phyloP scores from a whole-genome alignment of 2,113 vertebrate genomes.

The Platichthys flesus region DNA sequence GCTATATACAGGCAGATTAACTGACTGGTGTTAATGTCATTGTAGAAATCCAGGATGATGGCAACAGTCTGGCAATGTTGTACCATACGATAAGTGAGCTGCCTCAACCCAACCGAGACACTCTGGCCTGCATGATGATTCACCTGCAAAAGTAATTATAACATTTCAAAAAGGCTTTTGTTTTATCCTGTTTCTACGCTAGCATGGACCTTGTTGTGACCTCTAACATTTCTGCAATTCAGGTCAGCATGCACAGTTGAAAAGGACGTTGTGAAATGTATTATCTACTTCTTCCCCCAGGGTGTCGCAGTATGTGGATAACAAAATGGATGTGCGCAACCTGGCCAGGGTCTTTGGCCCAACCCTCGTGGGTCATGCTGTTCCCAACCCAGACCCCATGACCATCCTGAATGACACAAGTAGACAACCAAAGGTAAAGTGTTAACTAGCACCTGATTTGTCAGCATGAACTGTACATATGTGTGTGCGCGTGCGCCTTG shows the following conservation, averaged over 20 bases:
- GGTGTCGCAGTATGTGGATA: conserved; percentile 87
- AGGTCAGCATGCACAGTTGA: neutral
- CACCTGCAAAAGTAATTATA: conserved; percentile 89
- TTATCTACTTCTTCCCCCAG: conserved; percentile 63
- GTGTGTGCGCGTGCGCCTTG: neutral
- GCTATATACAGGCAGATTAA: neutral
- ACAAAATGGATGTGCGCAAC: conserved; percentile 91
- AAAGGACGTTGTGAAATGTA: neutral
- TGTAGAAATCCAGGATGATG: conserved; percentile 91
- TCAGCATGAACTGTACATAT: neutral
- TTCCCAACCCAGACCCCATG: conserved; percentile 90
- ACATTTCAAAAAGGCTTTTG: neutral
- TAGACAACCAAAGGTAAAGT: conserved; percentile 87
- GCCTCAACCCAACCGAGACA: conserved; percentile 92
- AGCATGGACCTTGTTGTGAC: neutral
- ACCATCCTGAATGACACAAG: conserved; percentile 90
- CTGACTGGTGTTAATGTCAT: neutral
- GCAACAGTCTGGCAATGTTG: conserved; percentile 88
- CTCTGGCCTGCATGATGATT: conserved; percentile 92
- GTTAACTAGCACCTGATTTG: neutral
- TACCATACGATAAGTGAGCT: conserved; percentile 89
- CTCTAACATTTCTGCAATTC: neutral
- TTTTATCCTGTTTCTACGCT: neutral
- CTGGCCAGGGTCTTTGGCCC: conserved; percentile 92
- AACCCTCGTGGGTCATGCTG: conserved; percentile 90